Evolutionary conservation across 2,888 invertebrate genomes (phyloP).

Genomic region (Leptinotarsa tumamoca): DNA sequence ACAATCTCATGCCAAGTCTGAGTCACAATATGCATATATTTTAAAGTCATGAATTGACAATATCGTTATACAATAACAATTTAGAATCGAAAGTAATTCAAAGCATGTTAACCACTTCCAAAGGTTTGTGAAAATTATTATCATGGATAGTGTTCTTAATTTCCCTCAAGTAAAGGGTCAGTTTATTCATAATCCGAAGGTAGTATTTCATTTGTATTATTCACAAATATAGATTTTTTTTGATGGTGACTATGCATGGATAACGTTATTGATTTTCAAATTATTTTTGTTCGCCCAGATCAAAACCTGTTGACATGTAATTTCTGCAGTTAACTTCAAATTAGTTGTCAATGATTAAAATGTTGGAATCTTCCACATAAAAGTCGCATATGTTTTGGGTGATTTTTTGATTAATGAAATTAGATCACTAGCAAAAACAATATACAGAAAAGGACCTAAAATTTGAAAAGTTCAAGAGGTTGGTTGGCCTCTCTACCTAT

Average conservation of each 20-base stretch:
- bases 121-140: no score
- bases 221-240: background rate
- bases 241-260: background rate
- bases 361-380: background rate
- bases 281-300: background rate
- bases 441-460: background rate
- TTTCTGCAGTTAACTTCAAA: background rate
- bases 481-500: background rate
- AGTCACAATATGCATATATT: no score
- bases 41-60: no score
- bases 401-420: background rate
- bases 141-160: no score
- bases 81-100: background rate
- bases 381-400: background rate
- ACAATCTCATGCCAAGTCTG: no score
- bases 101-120: background rate
- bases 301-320: background rate
- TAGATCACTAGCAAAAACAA: background rate
- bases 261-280: background rate
- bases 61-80: background rate
- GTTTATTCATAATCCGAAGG: background rate
- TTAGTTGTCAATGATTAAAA: background rate
- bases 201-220: background rate
- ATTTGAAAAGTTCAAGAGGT: background rate
- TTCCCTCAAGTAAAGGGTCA: no score